Base-by-base conservation (phyloP, 1,140 invertebrate species). In the Leptinotarsa lineolata region DNA sequence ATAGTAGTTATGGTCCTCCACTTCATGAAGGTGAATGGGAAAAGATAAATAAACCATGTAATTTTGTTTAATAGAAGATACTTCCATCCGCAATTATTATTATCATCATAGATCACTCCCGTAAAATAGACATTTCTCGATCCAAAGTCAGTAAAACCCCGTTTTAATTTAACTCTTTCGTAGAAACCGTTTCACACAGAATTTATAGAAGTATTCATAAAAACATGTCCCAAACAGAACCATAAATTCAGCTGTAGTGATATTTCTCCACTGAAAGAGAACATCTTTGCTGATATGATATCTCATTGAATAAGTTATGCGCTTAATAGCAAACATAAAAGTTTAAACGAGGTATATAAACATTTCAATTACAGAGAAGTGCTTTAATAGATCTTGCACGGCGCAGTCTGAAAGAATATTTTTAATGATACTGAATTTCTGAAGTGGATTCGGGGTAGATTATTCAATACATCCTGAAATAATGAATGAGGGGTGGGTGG, bases 161-260 rank as follows among this genome's bases (percentile, higher is more conserved):
- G 13, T 18, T 63, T 15, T 63, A 63, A 63, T 63, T 63, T 16
- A 63, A 63, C 58, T 63, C 60, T 13, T 63, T 21, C 20, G 20
- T 63, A 21, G 58, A 20, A 59, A 63, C 20, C 16, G 60, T 63
- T 63, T 63, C 20, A 21, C 60, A 63, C 20, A 21, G 60, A 63
- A 63, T 63, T 63, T 21, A 63, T 63, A 21, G 60, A 63, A 18
- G 60, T 63, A 63, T 63, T 63, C 60, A 20, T 63, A 54, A 54
- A 54, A 54, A 54, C 60, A 63, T 63, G 60, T 63, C 22, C 60
- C 60, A 63, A 63, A 63, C 60, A 63, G 22, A 63, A 63, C 60
- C 20, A 24, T 63, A 63, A 63, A 63, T 63, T 24, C 60, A 13
- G 22, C 15, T 63, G 20, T 63, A 54, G 48, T 54, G 48, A 54